phyloP scores from a whole-genome alignment of 2,113 vertebrate genomes.

The Scartelaos histophorus region DNA sequence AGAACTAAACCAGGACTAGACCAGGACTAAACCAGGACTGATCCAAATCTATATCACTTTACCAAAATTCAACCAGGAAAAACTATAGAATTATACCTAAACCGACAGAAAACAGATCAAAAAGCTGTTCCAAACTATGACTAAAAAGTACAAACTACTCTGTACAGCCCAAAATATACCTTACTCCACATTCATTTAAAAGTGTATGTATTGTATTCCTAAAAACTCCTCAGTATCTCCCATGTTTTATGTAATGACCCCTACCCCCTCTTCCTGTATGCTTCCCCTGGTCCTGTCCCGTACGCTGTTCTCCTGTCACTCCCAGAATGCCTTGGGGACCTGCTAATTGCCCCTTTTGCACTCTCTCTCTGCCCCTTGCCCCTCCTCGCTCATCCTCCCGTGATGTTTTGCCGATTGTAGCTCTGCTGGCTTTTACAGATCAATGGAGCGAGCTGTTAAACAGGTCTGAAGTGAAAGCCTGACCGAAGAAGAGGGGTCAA shows the following conservation, averaged over 20 bases:
- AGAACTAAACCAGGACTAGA: too few relatives aligned
- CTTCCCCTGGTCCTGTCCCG: background rate
- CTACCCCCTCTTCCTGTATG: slow-evolving; percentile 4
- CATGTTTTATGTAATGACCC: background rate
- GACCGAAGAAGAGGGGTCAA: background rate
- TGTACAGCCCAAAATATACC: background rate
- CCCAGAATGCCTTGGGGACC: background rate
- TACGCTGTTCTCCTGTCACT: background rate
- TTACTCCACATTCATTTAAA: background rate
- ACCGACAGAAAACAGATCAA: too few relatives aligned
- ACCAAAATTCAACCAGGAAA: too few relatives aligned
- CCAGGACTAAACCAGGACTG: too few relatives aligned
- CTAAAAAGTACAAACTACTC: too few relatives aligned
- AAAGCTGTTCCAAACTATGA: too few relatives aligned
- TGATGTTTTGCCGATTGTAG: slow-evolving; percentile 76
- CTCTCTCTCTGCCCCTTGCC: slow-evolving; percentile 48
- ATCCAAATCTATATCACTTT: too few relatives aligned
- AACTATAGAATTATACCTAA: too few relatives aligned
- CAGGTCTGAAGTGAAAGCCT: slow-evolving; percentile 39
- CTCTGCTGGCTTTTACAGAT: slow-evolving; percentile 67
- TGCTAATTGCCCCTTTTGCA: background rate
- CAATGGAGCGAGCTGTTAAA: slow-evolving; percentile 72
- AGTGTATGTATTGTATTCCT: background rate
- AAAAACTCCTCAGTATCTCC: slow-evolving; percentile 2
- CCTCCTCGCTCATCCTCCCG: slow-evolving; percentile 50